Evolutionary conservation across 1,140 invertebrate species (phyloP).

Genomic region (Alviniconcha marisindica): DNA sequence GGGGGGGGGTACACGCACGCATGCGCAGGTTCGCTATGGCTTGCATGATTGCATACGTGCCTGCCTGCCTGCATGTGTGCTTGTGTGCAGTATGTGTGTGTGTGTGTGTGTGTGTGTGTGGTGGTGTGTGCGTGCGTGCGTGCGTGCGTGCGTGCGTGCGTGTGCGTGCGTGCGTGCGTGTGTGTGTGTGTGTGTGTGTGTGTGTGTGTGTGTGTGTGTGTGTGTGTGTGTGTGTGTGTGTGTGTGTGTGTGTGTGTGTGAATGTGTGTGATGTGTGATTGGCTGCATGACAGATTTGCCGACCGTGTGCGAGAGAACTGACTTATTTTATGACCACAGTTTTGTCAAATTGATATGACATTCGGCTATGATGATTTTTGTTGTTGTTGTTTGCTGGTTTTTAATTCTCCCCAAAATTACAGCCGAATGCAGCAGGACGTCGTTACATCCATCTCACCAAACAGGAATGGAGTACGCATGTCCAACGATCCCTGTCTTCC

Average conservation of each 20-base stretch:
- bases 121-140: too few species aligned
- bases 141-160: background rate
- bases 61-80: too few species aligned
- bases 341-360: background rate
- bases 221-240: too few species aligned
- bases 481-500: background rate
- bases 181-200: background rate
- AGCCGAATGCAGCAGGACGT: constrained; percentile 19
- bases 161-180: background rate
- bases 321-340: background rate
- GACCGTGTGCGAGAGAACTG: background rate
- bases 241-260: background rate
- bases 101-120: too few species aligned
- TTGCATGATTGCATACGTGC: background rate
- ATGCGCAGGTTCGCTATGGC: too few species aligned
- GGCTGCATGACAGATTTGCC: background rate
- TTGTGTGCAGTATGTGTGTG: too few species aligned
- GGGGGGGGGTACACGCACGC: too few species aligned
- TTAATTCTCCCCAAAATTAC: too few species aligned
- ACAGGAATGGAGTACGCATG: constrained; percentile 33
- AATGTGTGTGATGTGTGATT: too few species aligned
- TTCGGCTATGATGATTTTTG: background rate
- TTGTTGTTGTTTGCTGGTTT: background rate
- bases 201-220: background rate
- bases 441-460: background rate